Conservation (phyloP, 2,797 vertebrate species). For the Intellagama lesueurii region DNA sequence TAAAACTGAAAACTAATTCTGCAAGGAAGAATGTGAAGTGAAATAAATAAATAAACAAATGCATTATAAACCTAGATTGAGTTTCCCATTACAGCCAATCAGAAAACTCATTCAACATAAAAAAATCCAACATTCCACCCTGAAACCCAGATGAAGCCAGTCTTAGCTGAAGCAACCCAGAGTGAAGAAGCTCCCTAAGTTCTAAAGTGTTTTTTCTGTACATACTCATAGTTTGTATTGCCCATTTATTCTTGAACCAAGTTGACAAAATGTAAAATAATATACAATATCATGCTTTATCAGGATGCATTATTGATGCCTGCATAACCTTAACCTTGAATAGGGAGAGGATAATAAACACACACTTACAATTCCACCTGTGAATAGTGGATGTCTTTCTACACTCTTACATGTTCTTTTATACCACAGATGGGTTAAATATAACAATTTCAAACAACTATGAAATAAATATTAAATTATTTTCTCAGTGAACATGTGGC, state of each 20-base stretch:
- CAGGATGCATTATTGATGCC: not conserved
- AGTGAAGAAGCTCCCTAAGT: not conserved
- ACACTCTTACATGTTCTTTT: not conserved
- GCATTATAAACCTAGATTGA: too few relatives aligned
- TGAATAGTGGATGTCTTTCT: not conserved
- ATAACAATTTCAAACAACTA: slow-evolving; percentile 2
- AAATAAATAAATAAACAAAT: too few relatives aligned
- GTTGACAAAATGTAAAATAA: not conserved
- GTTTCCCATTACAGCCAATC: not conserved
- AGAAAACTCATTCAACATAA: not conserved
- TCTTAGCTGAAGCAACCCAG: not conserved
- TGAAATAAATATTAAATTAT: slow-evolving; percentile 2
- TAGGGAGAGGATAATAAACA: not conserved
- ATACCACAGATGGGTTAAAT: not conserved
- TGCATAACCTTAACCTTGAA: not conserved
- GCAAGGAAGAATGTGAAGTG: not conserved
- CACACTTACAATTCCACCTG: not conserved
- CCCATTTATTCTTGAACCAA: not conserved
- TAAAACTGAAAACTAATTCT: not conserved
- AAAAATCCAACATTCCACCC: not conserved
- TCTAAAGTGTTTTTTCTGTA: not conserved
- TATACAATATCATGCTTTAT: not conserved
- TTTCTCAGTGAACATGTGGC: not conserved
- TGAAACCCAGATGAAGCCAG: not conserved
- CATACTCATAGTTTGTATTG: not conserved